phyloP scores from a whole-genome alignment of 2,113 vertebrate genomes.

The Butorides virescens region DNA sequence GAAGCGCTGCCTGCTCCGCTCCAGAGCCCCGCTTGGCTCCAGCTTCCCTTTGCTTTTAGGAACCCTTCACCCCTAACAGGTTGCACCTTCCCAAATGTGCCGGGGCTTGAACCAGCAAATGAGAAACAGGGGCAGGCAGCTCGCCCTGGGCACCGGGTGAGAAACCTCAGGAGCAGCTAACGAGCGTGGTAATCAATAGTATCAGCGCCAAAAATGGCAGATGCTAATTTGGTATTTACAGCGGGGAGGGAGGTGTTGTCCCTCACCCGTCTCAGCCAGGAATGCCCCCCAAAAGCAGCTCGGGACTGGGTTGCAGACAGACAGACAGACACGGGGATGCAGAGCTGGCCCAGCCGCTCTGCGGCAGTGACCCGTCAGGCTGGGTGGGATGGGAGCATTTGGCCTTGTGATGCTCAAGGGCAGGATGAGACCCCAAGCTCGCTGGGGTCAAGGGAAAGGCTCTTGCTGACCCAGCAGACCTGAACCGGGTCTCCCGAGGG shows the following conservation, averaged over 20 bases:
- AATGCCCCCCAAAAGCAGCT: accelerated
- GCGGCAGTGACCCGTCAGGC: accelerated
- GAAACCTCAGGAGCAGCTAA: neutral
- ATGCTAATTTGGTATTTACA: neutral
- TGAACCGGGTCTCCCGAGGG: too few species aligned
- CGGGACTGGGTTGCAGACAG: neutral
- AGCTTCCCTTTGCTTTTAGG: neutral
- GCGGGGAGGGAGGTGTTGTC: neutral
- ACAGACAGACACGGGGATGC: neutral
- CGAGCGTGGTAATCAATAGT: neutral
- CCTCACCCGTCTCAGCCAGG: neutral
- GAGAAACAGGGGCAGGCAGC: neutral
- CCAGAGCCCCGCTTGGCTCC: neutral
- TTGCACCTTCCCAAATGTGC: neutral
- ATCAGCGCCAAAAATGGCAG: neutral
- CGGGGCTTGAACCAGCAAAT: neutral
- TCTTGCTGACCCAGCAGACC: neutral
- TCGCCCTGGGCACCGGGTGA: neutral
- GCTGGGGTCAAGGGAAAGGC: neutral
- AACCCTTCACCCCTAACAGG: neutral
- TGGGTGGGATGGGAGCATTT: neutral
- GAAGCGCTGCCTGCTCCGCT: neutral
- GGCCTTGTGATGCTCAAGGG: neutral
- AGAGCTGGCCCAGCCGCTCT: neutral
- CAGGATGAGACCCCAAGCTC: neutral